Base-by-base conservation (phyloP, 1,140 invertebrate genomes). In the Campodea augens region DNA sequence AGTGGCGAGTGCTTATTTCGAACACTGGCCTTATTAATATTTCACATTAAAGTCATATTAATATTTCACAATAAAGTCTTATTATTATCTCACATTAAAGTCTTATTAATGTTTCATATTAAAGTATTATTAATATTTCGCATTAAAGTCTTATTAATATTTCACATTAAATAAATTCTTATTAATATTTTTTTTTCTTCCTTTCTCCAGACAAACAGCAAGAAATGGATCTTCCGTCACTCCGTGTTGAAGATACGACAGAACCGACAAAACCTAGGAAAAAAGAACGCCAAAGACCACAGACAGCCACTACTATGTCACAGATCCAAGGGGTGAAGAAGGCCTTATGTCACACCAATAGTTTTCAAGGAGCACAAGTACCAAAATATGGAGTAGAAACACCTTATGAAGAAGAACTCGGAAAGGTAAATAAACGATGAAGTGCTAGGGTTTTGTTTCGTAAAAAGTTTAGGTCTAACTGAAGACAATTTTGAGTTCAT, bases 321-420 rank as follows among this genome's bases (percentile, higher is more conserved):
- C 81, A 90, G 63, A 93, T 93, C 57, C 79, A 77, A 43, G 89
- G 89, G 36, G 82, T 92, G 12, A 87, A 89, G 60, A 75, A 81
- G 52, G 75, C 85, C 21, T 65, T 89, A 13, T 80, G 80, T 45
- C 84, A 90, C 62, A 85, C 83, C 27, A 90, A 88, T 63, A 88
- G 83, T 61, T 89, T 92, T 62, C 87, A 86, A 38, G 81, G 79
- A 38, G 86, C 88, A 58, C 77, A 78, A 43, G 70, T 96, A 43
- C 91, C 93, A 19, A 72, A 79, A 52, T 80, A 86, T 57, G 93
- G 92, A 4, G 88, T 97, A 5, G 89, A 95, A 54, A 91, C 90
- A 32, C 71, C 75, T 10, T 72, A 81, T 54, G 89, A 93, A 59
- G 81, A 86, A 41, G 82, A 92, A 52, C 72, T 98, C 43, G 81